Base-by-base conservation (phyloP, 1,140 invertebrate species). In the Agrypnia vestita region DNA sequence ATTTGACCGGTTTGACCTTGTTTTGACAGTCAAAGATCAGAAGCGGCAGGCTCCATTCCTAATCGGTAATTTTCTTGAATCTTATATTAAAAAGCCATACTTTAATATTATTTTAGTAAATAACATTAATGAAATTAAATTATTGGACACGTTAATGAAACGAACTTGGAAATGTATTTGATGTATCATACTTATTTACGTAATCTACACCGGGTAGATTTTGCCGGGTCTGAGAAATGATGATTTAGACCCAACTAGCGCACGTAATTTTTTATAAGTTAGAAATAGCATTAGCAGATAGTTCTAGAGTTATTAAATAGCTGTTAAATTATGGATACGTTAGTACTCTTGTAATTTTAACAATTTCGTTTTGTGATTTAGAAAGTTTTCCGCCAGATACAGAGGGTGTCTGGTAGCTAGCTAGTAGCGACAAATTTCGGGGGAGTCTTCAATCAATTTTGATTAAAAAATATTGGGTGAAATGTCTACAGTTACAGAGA, bases 21-120 rank as follows among this genome's bases (percentile, higher is more conserved):
- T 46, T 51, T 71, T 71, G 67, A 71, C 67, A 71, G 67, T 69
- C 64, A 69, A 69, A 69, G 15, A 69, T 69, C 44, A n/a, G 44
- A 46, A 8, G 13, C 3, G 35, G 25, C 19, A 47, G 21, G n/a
- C 49, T 71, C 1, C 10, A 10, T 71, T 46, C 49, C 6, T 0
- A 25, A 25, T 47, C 67, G 67, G 67, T 71, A 49, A 71, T 44
- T 44, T 46, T 44, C 15, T 47, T 67, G 9, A 43, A 46, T 46
- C 7, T 67, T 46, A 3, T 17, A 15, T 67, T n/a, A 67, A 67
- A 67, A 35, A 35, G n/a, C 25, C 25, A 6, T 35, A 35, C 1
- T 35, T 35, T 35, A 3, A 35, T 35, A 35, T 35, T 35, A 35
- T 3, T 35, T 35, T 35, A 35, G 15, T 67, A 44, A 62, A 10